Conservation (phyloP, 2,888 invertebrate genomes). For the Prenolepis imparis region DNA sequence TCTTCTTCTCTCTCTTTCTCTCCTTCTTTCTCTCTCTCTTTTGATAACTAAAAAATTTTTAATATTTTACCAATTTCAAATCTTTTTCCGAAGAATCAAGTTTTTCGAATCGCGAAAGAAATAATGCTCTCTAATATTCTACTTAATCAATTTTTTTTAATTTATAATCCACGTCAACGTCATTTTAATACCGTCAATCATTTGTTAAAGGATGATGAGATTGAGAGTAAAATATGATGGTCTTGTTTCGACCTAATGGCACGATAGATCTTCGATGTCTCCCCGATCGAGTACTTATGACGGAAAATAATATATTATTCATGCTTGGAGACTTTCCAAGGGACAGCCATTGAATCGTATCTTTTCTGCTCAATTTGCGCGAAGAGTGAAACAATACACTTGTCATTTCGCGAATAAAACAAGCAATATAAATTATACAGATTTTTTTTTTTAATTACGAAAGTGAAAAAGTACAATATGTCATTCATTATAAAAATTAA, state of each 20-base stretch:
- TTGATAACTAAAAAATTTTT: not conserved
- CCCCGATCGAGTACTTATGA: constrained; percentile 46
- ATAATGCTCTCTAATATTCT: not conserved
- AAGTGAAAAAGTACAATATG: not conserved
- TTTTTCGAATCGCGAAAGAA: not conserved
- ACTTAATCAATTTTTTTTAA: constrained; percentile 3
- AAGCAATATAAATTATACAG: not conserved
- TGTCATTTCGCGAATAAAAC: not conserved
- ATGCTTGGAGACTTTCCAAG: constrained; percentile 66
- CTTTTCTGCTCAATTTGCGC: constrained; percentile 65
- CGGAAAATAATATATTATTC: constrained; percentile 69
- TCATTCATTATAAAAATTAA: not conserved
- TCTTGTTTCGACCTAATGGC: constrained; percentile 13
- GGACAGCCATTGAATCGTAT: constrained; percentile 49
- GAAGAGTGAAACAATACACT: constrained; percentile 14
- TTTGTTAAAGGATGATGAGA: constrained; percentile 10
- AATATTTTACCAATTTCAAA: not conserved
- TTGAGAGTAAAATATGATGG: not conserved
- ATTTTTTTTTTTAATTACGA: constrained; percentile 3
- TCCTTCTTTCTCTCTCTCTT: not conserved
- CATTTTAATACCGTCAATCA: constrained; percentile 6
- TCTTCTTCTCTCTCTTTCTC: not conserved
- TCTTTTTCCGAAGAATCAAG: not conserved
- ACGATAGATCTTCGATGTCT: constrained; percentile 46
- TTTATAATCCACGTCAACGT: not conserved